phyloP scores from a whole-genome alignment of 2,797 vertebrate species.

The Lepus oiostolus region DNA sequence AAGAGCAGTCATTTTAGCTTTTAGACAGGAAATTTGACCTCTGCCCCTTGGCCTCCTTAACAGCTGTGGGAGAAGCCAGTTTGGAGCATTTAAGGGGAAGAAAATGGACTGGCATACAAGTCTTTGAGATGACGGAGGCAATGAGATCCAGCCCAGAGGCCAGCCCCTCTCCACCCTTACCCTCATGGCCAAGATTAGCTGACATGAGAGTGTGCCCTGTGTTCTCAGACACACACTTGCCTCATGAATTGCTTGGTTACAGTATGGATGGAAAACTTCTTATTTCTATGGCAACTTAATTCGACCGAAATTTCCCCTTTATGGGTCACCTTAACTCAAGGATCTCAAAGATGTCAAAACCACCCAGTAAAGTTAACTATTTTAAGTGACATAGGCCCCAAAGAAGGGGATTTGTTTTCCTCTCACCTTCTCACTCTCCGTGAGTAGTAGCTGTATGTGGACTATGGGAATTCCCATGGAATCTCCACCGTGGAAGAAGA shows the following conservation, averaged over 20 bases:
- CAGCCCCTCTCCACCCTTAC: neutral
- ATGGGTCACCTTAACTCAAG: constrained; percentile 13
- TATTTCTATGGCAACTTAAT: constrained; percentile 40
- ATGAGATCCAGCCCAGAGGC: neutral
- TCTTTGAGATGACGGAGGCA: neutral
- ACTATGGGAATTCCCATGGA: constrained; percentile 8
- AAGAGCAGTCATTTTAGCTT: neutral
- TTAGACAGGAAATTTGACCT: neutral
- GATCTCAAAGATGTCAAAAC: constrained; percentile 60
- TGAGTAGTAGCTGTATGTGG: neutral
- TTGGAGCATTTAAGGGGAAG: neutral
- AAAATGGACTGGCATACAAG: neutral
- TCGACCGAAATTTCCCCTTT: constrained; percentile 45
- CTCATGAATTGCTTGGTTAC: neutral
- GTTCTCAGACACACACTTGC: neutral
- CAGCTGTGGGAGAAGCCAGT: neutral
- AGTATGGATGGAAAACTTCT: neutral
- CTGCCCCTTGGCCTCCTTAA: neutral
- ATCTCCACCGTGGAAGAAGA: neutral
- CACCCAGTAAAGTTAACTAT: constrained; percentile 59
- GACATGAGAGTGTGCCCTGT: neutral
- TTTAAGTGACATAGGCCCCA: constrained; percentile 57
- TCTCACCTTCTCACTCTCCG: constrained; percentile 1
- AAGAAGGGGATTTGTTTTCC: constrained; percentile 31
- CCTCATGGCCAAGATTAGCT: neutral